Base-by-base conservation (phyloP, 1,140 invertebrate species). In the Oreohelix idahoensis region DNA sequence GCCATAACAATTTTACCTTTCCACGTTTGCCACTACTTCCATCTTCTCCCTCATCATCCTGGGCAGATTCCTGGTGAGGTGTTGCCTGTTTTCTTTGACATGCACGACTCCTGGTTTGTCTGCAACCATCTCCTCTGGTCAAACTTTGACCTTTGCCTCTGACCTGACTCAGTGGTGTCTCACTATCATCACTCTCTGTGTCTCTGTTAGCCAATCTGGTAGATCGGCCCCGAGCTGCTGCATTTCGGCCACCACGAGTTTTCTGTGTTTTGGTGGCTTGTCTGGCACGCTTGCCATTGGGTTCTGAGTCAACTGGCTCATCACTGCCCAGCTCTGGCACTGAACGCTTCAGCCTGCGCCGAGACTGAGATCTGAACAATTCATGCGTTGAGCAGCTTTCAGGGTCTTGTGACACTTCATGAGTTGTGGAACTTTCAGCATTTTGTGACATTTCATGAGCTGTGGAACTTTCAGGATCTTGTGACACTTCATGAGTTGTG, bases 281-380 rank as follows among this genome's bases (percentile, higher is more conserved):
- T 49, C 81, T 83, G 39, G 85, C 85, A n/a, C 83, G 83, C 63
- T 85, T 85, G 15, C 80, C 84, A 42, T 86, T 36, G 42, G 81
- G 66, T 73, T 83, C 79, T 38, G 79, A 71, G n/a, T 80, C 63
- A 58, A 71, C 74, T 35, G 66, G 15, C 20, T 84, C 84, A 77
- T 84, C 79, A 58, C 76, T 83, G 20, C 29, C 79, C 17, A 49
- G 51, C 38, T 83, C 74, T 26, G 84, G 81, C 1, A 80, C 84
- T 70, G 69, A 51, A 29, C 76, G 83, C 45, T 86, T 81, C 38
- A n/a, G 71, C 15, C 32, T 84, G 42, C 81, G 83, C 0, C 32
- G 79, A 51, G 82, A 42, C 17, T 0, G 53, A 79, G 42, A 42
- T 15, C 39, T 17, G 35, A 26, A 73, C 32, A 2, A 23, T 11